phyloP scores from a whole-genome alignment of 2,113 vertebrate species.

The Tor tambroides region DNA sequence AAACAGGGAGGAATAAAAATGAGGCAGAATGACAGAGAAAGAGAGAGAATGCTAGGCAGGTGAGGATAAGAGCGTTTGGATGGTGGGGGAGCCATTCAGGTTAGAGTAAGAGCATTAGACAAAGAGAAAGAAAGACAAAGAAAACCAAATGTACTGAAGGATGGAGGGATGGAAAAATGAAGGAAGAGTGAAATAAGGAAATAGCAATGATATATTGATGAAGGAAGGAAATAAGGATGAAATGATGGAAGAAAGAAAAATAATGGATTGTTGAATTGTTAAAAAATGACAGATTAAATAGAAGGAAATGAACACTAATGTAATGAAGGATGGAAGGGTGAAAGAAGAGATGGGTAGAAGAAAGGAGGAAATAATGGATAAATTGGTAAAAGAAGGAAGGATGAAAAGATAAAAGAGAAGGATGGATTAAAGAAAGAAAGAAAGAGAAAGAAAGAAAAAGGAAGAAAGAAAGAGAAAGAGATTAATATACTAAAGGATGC shows the following conservation, averaged over 20 bases:
- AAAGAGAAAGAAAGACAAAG: not conserved
- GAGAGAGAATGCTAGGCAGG: not conserved
- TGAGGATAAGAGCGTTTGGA: not conserved
- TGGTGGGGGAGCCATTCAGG: not conserved
- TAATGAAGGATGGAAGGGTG: no score
- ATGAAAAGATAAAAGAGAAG: not conserved
- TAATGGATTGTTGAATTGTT: not conserved
- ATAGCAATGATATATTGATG: not conserved
- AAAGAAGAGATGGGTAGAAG: no score
- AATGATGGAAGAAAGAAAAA: not conserved
- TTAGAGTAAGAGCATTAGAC: not conserved
- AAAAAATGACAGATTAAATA: no score
- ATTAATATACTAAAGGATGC: no score
- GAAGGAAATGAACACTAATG: no score
- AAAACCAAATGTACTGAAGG: not conserved
- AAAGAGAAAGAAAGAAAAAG: not conserved
- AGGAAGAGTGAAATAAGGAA: no score
- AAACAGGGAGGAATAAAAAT: constrained; percentile 23
- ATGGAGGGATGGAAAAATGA: not conserved
- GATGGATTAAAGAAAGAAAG: not conserved
- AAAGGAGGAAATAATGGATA: not conserved
- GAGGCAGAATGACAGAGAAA: constrained; percentile 8
- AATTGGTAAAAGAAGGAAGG: not conserved
- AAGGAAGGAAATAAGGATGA: no score
- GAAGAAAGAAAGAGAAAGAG: not conserved